These are phyloP conservation scores for Belgica antarctica DNA, from an alignment of 2,888 invertebrate genomes.

Conservation along the genomic window DNA sequence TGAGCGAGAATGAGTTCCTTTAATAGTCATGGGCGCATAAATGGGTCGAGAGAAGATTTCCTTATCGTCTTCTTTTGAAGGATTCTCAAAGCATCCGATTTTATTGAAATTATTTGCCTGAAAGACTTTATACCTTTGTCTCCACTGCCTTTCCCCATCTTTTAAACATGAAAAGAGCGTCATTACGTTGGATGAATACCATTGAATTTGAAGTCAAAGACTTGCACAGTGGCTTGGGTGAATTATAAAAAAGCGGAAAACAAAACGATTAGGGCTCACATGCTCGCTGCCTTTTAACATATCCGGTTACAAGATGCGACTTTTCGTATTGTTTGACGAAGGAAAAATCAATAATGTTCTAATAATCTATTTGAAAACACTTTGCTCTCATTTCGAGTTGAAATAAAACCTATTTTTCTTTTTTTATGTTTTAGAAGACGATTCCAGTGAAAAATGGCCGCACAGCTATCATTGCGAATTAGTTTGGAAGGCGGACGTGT, in stretches of 20 bases:
- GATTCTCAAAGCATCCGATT: neutral
- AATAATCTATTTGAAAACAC: no score
- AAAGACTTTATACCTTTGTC: neutral
- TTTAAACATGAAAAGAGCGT: slow-evolving; percentile 21
- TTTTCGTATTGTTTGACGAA: no score
- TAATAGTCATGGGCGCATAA: no score
- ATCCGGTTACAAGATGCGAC: no score
- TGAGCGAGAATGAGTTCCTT: no score
- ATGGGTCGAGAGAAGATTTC: slow-evolving; percentile 31
- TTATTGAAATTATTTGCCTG: neutral
- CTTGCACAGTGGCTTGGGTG: neutral
- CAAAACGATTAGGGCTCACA: neutral
- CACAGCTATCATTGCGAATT: slow-evolving; percentile 73
- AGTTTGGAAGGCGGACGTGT: slow-evolving; percentile 83
- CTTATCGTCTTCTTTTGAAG: neutral
- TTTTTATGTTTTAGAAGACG: slow-evolving; percentile 8
- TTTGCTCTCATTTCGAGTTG: neutral
- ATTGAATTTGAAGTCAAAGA: neutral
- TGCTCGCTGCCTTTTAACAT: no score
- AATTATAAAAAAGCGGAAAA: neutral
- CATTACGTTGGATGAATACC: no score
- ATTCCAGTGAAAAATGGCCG: slow-evolving; percentile 51
- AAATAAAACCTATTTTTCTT: slow-evolving; percentile 1
- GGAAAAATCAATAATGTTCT: no score
- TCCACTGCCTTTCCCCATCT: neutral